Evolutionary conservation across 37 sponge, comb jelly and placozoan species (phyloP).

Genomic region (Diacarnus erythraeanus): DNA sequence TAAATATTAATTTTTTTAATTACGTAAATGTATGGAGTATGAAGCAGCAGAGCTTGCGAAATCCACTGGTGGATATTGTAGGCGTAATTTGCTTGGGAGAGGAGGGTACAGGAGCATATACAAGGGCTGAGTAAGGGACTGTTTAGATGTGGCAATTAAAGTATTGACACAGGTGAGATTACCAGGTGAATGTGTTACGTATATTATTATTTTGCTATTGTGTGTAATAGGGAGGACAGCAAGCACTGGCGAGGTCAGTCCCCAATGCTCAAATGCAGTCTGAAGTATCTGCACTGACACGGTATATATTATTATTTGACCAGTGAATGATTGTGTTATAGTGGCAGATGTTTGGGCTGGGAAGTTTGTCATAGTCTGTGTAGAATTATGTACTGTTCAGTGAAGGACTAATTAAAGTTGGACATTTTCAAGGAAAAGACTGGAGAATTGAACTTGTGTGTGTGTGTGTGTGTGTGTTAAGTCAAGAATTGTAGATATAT

Average conservation of each 20-base stretch:
- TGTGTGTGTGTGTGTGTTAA: too few relatives aligned
- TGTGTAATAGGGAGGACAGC: neutral
- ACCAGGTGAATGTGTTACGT: neutral
- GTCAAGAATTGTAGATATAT: too few relatives aligned
- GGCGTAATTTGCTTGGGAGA: neutral
- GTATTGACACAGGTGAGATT: slow-evolving; percentile 1
- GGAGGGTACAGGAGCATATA: slow-evolving; percentile 12
- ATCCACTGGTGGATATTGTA: neutral
- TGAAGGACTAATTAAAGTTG: too few relatives aligned
- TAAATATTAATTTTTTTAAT: too few relatives aligned
- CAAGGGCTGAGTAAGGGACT: neutral
- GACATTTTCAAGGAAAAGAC: too few relatives aligned
- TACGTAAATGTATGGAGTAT: neutral
- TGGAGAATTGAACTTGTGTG: too few relatives aligned
- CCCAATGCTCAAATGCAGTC: neutral
- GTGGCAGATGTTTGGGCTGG: too few relatives aligned
- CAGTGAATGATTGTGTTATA: neutral
- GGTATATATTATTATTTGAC: slow-evolving; percentile 3
- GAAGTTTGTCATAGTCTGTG: too few relatives aligned
- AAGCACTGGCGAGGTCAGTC: neutral
- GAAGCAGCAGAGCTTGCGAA: neutral
- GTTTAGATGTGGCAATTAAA: slow-evolving; percentile 9
- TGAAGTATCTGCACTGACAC: neutral
- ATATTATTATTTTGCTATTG: neutral
- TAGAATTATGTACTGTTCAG: too few relatives aligned